phyloP scores from a whole-genome alignment of 2,888 invertebrate genomes.

The Nymphalis c-album region DNA sequence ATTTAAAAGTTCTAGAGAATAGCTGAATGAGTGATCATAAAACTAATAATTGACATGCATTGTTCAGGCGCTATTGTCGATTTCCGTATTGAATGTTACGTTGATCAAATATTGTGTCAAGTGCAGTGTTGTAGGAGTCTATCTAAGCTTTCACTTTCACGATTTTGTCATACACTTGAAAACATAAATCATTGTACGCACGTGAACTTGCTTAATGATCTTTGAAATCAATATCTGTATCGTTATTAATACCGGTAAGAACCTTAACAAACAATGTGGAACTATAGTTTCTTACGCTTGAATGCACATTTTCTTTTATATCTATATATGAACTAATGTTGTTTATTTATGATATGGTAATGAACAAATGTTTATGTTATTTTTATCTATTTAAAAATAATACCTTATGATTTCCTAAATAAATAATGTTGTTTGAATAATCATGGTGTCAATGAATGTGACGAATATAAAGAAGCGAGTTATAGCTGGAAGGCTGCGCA shows the following conservation, averaged over 20 bases:
- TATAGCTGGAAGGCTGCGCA: slow-evolving; percentile 58
- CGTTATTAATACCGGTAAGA: slow-evolving; percentile 22
- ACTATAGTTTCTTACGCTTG: slow-evolving; percentile 17
- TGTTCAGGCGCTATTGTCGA: slow-evolving; percentile 38
- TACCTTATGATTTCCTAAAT: too few relatives aligned
- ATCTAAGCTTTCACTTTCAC: slow-evolving; percentile 67
- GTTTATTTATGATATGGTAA: background rate
- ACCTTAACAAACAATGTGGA: slow-evolving; percentile 19
- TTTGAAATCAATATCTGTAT: slow-evolving; percentile 27
- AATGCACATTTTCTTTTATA: background rate
- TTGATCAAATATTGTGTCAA: slow-evolving; percentile 54
- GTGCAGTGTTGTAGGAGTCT: slow-evolving; percentile 56
- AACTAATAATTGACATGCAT: slow-evolving; percentile 34
- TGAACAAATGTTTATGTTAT: background rate
- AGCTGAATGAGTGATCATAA: background rate
- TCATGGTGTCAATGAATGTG: slow-evolving; percentile 51
- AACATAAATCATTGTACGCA: slow-evolving; percentile 35
- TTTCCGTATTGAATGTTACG: slow-evolving; percentile 48
- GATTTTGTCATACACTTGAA: slow-evolving; percentile 56
- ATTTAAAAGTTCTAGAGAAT: too few relatives aligned
- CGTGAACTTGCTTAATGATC: slow-evolving; percentile 32
- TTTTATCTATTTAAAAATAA: background rate
- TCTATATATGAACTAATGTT: background rate
- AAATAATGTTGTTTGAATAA: background rate
- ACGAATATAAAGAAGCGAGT: slow-evolving; percentile 60